Evolutionary conservation across 2,113 vertebrate species (phyloP), one percentile per base, ranked within the genome.

Genomic region (Eidolon helvum): DNA sequence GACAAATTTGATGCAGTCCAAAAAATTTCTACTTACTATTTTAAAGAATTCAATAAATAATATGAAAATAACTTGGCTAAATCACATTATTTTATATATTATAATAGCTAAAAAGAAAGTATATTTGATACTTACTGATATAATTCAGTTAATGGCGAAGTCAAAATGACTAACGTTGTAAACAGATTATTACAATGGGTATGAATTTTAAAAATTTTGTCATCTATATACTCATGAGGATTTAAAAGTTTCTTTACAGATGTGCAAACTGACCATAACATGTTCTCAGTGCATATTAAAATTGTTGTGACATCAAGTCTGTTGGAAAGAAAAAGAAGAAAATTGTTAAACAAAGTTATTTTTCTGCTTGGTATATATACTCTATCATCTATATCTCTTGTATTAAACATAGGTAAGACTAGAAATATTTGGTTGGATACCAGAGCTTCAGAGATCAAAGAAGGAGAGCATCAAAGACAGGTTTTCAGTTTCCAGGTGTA

Each of bases 181-280:
- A 99, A 98, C 53, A 99, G 98, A 96, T 98, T 99, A 94, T 99
- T 99, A 98, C 99, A 99, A 92, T 99, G 98, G 77, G 87, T 98
- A 95, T 99, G 99, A 97, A 99, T 99, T 97, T 98, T 98, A 94
- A 92, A 98, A 45, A 99, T 98, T 98, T 99, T 99, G 93, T 98
- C 91, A 91, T 98, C 96, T 95, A 90, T 97, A 79, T 98, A 97
- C 94, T 98, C 94, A 53, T 90, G 91, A 75, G 98, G 97, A 82
- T 92, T 97, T 94, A 99, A 84, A 97, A 99, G 98, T 86, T 98
- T 98, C 95, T 98, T 98, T 28, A 98, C 97, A 94, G 99, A 99
- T 92, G 98, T 96, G 94, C 99, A 99, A 95, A 99, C 75, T 87
- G 99, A 99, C 99, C 99, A 99, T 91, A 99, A 98, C 83, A 99